phyloP scores from a whole-genome alignment of 2,113 vertebrate genomes.

The Mesembrinibis cayennensis region DNA sequence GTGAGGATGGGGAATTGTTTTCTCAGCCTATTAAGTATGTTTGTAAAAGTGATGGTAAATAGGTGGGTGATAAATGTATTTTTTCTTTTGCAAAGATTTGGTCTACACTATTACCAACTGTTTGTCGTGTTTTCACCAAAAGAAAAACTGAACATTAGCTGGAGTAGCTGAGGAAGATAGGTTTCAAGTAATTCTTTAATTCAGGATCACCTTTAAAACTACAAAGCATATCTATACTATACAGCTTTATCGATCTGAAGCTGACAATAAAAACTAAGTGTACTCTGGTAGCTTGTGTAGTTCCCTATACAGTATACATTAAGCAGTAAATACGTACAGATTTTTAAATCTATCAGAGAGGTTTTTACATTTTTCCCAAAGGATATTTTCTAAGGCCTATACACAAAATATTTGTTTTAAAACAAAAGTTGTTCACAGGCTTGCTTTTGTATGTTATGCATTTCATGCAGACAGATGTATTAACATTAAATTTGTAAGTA shows the following conservation, averaged over 20 bases:
- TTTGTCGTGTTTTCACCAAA: not conserved
- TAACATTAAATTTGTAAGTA: not conserved
- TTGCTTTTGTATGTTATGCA: not conserved
- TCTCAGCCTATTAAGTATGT: not conserved
- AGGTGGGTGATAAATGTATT: not conserved
- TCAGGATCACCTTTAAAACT: not conserved
- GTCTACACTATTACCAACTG: not conserved
- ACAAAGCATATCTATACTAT: not conserved
- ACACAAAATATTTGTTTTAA: not conserved
- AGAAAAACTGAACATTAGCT: not conserved
- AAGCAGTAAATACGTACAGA: not conserved
- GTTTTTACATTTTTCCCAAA: not conserved
- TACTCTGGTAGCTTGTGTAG: not conserved
- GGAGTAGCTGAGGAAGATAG: not conserved
- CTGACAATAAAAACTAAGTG: conserved; percentile 1
- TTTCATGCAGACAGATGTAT: not conserved
- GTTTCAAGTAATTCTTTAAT: not conserved
- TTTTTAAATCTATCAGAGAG: not conserved
- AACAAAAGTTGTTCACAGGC: not conserved
- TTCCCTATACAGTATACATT: not conserved
- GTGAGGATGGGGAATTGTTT: not conserved
- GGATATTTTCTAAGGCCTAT: not conserved
- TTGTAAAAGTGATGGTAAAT: not conserved
- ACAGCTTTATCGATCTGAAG: conserved; percentile 1
- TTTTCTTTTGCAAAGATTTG: not conserved